Percentiles rank a stretch among this genome's conserved stretches.
These are phyloP conservation scores for Gastrophysa polygoni DNA, from an alignment of 2,888 invertebrate species.

Conservation along the genomic window DNA sequence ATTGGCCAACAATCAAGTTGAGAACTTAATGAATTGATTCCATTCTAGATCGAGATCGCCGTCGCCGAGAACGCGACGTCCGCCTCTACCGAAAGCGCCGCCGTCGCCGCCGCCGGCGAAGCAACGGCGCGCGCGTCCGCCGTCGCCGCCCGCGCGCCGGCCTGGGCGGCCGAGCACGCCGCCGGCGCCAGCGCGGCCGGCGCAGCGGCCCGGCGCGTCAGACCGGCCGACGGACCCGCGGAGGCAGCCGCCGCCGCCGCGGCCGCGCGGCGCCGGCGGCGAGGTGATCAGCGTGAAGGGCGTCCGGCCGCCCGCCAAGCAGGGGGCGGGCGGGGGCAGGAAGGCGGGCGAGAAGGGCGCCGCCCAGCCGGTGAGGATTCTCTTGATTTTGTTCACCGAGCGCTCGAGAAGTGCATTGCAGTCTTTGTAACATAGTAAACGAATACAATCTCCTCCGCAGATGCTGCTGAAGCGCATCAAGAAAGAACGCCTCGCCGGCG, in stretches of 20 bases:
- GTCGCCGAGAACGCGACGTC: conserved; percentile 62
- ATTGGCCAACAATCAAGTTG: no score
- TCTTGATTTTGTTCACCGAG: not conserved
- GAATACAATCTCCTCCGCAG: no score
- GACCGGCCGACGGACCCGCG: conserved; percentile 59
- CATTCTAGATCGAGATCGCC: conserved; percentile 63
- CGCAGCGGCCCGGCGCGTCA: conserved; percentile 42
- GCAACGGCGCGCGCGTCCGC: conserved; percentile 58
- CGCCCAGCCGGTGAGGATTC: conserved; percentile 21
- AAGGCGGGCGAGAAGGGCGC: conserved; percentile 28
- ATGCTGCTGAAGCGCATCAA: conserved; percentile 55
- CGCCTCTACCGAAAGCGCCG: conserved; percentile 47
- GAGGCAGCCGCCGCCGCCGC: conserved; percentile 63
- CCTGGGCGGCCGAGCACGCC: conserved; percentile 62
- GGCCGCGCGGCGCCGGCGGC: conserved; percentile 63
- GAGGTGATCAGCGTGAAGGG: conserved; percentile 56
- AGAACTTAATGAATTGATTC: no score
- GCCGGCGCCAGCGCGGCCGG: conserved; percentile 57
- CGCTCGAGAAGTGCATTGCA: not conserved
- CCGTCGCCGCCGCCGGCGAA: conserved; percentile 56
- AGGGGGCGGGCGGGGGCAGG: conserved; percentile 42
- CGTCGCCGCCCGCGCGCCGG: conserved; percentile 63
- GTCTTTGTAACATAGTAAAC: no score
- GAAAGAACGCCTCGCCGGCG: conserved; percentile 54
- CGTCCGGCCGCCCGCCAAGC: conserved; percentile 63